A percentile compares a stretch with the other conserved stretches of the same genome.
Conservation (phyloP, 2,888 invertebrate species). For the Orthonevra nobilis region DNA sequence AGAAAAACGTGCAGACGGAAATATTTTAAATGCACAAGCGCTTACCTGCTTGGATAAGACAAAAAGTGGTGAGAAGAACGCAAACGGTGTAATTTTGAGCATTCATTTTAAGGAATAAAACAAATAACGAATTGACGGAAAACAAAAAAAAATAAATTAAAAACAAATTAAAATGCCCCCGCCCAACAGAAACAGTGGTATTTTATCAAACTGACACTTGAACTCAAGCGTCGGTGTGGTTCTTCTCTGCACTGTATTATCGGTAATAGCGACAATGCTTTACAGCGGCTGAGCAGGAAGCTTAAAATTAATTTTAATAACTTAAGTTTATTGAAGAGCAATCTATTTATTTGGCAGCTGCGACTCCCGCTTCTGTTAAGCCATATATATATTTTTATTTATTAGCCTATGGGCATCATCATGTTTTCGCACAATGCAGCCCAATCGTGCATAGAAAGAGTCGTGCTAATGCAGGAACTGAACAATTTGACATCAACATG, state of each 20-base stretch:
- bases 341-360: no score
- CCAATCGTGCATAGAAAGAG: no score
- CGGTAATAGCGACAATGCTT: not conserved
- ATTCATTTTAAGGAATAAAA: conserved; percentile 35
- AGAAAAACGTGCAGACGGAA: not conserved
- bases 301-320: no score
- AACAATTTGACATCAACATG: no score
- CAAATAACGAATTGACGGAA: not conserved
- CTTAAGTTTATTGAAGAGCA: no score
- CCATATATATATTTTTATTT: no score
- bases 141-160: conserved; percentile 34
- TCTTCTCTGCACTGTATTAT: conserved; percentile 13
- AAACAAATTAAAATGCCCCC: conserved; percentile 58
- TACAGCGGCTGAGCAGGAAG: conserved; percentile 27
- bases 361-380: no score
- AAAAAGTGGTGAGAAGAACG: conserved; percentile 18
- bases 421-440: no score
- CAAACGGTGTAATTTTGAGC: conserved; percentile 14
- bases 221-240: not conserved
- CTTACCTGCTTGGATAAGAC: conserved; percentile 50
- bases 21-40: not conserved
- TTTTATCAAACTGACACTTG: conserved; percentile 36
- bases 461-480: no score
- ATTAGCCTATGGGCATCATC: no score
- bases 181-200: conserved; percentile 39